Conservation (phyloP, 2,113 vertebrate genomes). For the Sakesphorus luctuosus region DNA sequence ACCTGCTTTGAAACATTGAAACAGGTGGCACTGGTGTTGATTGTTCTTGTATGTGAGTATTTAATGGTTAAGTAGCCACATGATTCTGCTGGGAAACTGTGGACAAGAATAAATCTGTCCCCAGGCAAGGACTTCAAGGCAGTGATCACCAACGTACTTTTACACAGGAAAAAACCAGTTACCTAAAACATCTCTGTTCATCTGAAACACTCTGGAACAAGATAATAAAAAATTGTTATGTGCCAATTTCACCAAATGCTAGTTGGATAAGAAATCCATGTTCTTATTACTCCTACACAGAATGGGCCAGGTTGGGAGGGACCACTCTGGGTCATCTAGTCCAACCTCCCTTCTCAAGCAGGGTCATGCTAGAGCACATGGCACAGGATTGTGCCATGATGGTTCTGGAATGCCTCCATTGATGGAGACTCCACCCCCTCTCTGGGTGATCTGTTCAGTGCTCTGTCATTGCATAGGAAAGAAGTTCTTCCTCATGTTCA, state of each 20-base stretch:
- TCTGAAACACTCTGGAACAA: neutral
- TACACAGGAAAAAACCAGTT: neutral
- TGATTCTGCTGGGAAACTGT: neutral
- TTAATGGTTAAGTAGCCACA: neutral
- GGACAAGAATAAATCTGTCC: neutral
- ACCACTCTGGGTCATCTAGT: neutral
- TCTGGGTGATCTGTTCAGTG: neutral
- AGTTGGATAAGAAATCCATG: neutral
- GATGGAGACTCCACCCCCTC: neutral
- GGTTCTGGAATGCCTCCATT: neutral
- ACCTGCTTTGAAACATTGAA: neutral
- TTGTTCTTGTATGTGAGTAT: neutral
- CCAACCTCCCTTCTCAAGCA: neutral
- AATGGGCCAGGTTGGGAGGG: neutral
- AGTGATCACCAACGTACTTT: neutral
- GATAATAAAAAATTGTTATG: neutral
- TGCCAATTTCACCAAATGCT: neutral
- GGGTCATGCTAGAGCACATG: neutral
- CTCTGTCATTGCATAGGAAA: neutral
- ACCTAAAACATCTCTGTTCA: neutral
- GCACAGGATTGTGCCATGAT: neutral
- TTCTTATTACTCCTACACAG: neutral
- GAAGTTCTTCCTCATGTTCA: neutral
- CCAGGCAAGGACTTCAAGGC: neutral
- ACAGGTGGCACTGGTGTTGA: fast-evolving